phyloP scores from a whole-genome alignment of 2,113 vertebrate genomes.

The Podilymbus podiceps region DNA sequence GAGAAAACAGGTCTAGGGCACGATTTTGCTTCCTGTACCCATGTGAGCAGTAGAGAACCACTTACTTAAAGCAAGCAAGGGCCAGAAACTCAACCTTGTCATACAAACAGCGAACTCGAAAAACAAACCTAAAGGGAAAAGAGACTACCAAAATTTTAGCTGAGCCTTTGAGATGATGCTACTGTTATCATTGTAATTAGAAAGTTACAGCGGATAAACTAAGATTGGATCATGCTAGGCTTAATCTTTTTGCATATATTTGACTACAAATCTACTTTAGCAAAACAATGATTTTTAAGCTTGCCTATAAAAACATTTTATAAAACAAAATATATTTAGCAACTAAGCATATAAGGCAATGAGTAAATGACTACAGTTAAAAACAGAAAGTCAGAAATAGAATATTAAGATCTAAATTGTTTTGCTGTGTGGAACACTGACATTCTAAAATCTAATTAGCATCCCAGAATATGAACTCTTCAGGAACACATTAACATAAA shows the following conservation, averaged over 20 bases:
- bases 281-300: background rate
- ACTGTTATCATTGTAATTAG: background rate
- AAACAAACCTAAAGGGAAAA: background rate
- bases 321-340: background rate
- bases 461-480: background rate
- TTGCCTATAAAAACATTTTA: background rate
- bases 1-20: background rate
- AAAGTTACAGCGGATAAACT: background rate
- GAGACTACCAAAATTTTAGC: background rate
- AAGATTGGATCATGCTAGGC: background rate
- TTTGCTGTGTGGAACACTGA: background rate
- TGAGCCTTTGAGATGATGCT: background rate
- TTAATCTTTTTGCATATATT: background rate
- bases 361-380: background rate
- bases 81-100: background rate
- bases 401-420: background rate
- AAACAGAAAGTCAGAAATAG: background rate
- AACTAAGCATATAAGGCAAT: background rate
- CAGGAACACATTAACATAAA: background rate
- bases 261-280: background rate
- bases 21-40: background rate
- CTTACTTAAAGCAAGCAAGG: background rate
- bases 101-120: background rate
- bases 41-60: background rate
- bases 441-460: constrained; percentile 28